Evolutionary conservation across 2,113 vertebrate species (phyloP).

Genomic region (Athene noctua): DNA sequence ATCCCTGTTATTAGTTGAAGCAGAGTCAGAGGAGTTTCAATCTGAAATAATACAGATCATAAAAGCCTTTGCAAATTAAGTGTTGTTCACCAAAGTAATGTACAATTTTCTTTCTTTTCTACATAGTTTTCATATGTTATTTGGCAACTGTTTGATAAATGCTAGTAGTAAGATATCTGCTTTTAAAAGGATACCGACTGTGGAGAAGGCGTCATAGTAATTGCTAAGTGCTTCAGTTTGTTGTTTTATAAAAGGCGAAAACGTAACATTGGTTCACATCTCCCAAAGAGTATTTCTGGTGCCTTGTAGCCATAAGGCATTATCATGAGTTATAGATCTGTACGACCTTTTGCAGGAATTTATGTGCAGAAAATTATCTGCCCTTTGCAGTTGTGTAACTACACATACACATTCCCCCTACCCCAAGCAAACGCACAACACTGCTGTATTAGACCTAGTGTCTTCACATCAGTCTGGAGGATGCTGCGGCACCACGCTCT

Average conservation of each 20-base stretch:
- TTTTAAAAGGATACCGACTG: background rate
- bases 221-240: background rate
- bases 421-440: background rate
- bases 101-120: background rate
- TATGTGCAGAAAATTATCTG: background rate
- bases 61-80: background rate
- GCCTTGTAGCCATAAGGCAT: background rate
- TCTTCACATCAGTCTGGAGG: background rate
- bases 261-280: background rate
- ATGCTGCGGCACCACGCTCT: background rate
- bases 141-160: background rate
- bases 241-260: background rate
- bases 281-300: background rate
- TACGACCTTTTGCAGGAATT: background rate
- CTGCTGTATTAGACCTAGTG: background rate
- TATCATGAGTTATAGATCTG: background rate
- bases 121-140: background rate
- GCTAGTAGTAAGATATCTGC: background rate
- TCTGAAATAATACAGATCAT: background rate
- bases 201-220: accelerated
- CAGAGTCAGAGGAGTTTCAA: background rate
- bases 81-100: background rate
- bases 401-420: background rate
- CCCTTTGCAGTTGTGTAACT: background rate
- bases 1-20: background rate